Evolutionary conservation across 2,113 vertebrate genomes (phyloP), one percentile per base, ranked within the genome.

Genomic region (Bostrychus sinensis): DNA sequence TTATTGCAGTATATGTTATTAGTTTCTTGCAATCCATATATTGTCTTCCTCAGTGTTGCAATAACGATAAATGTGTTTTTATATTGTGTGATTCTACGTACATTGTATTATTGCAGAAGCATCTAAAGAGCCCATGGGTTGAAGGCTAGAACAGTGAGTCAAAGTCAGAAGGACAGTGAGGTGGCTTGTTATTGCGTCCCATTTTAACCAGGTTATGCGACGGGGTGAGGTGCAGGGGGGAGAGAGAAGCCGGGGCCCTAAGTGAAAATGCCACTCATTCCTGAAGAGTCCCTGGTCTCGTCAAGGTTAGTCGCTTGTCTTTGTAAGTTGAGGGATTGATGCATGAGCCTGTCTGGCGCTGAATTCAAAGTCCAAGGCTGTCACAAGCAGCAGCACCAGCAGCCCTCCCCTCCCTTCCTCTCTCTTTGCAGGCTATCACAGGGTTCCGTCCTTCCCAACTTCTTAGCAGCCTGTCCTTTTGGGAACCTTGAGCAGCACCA

Each of bases 301-400:
- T 92, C 91, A 94, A 96, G 94, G 94, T 97, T 96, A 95, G 94
- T 92, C 93, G 93, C 93, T 94, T 92, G 94, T 94, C 94, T 94
- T 93, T 94, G 93, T 93, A 94, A 96, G 94, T 93, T 93, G 93
- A 94, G 94, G 93, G 95, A 96, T 95, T 96, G 94, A 96, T 96
- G 94, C 94, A 94, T 94, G 92, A 94, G 92, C 92, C 92, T 69
- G 92, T 94, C 94, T 95, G 92, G 90, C 91, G 91, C 79, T 93
- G 93, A 95, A 96, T 95, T 95, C 94, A 91, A 93, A 95, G 95
- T 96, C 94, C 95, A 97, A 96, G 94, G 95, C 94, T 91, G 79
- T 50, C 82, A 92, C 91, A 88, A 90, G 93, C 86, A 81, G 84
- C 71, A 16, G 1, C 55, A 20, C 30, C 16, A 7, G 43, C 51